These are phyloP conservation scores for Calidris pugnax DNA, from an alignment of 2,113 vertebrate genomes.

Conservation along the genomic window DNA sequence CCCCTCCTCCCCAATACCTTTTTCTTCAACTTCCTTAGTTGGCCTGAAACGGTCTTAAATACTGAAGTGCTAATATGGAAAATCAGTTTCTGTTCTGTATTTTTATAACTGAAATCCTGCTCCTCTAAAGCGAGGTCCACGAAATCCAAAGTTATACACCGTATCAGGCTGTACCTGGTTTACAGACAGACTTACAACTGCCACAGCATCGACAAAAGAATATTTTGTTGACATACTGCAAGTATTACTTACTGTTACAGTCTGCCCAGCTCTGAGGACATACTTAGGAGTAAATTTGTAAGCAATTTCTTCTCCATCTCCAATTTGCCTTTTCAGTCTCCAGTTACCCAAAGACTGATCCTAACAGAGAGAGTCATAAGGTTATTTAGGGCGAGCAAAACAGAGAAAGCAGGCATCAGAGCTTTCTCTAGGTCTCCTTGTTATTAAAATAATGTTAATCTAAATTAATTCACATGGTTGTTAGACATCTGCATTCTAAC, in stretches of 20 bases:
- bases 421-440: background rate
- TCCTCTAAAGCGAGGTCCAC: background rate
- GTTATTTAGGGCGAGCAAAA: background rate
- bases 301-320: slow-evolving; percentile 82
- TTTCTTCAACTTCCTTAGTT: background rate
- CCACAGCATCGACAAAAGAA: background rate
- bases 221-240: background rate
- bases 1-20: background rate
- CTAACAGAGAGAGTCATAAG: slow-evolving; percentile 62
- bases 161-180: background rate
- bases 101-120: background rate
- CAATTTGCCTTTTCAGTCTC: slow-evolving; percentile 89
- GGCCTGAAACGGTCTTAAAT: background rate
- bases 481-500: background rate
- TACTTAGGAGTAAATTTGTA: slow-evolving; percentile 98
- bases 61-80: background rate
- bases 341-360: slow-evolving; percentile 95
- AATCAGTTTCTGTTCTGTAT: background rate
- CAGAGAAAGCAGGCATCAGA: background rate
- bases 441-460: background rate
- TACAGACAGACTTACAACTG: background rate
- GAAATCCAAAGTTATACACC: background rate
- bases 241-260: slow-evolving; percentile 86
- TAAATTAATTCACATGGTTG: background rate
- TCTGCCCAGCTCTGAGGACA: slow-evolving; percentile 90